phyloP scores from a whole-genome alignment of 1,140 invertebrate genomes.

The Caenorhabditis elegans region DNA sequence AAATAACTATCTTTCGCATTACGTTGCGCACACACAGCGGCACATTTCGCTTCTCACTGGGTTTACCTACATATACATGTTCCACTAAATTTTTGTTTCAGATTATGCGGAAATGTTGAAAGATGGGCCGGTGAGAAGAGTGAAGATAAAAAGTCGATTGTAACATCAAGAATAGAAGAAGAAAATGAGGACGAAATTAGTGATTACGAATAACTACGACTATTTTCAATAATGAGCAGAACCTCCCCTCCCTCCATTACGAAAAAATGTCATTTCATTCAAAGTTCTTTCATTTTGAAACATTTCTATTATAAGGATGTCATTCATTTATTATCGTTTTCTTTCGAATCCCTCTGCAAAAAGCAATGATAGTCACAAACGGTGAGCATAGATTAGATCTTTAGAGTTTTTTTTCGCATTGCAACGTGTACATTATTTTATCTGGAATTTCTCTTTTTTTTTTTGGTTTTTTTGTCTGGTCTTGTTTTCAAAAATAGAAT shows the following conservation, averaged over 20 bases:
- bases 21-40: too few species aligned
- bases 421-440: neutral
- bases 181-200: constrained; percentile 27
- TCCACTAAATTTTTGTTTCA: neutral
- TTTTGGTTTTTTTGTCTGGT: too few species aligned
- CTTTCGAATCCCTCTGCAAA: neutral
- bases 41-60: too few species aligned
- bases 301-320: neutral
- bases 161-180: constrained; percentile 33
- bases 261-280: neutral
- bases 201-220: neutral
- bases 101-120: constrained; percentile 13
- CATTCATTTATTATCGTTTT: too few species aligned
- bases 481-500: neutral
- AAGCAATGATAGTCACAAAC: neutral
- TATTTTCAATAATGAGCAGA: neutral
- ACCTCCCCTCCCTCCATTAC: too few species aligned
- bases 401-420: neutral
- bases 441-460: neutral
- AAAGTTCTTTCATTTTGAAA: neutral
- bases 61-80: too few species aligned
- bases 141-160: neutral
- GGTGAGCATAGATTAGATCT: constrained; percentile 18
- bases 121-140: neutral
- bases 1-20: too few species aligned